A percentile compares a stretch with the other conserved stretches of the same genome.
phyloP scores from a whole-genome alignment of 2,113 vertebrate genomes.

The Pogonocichla stellata region DNA sequence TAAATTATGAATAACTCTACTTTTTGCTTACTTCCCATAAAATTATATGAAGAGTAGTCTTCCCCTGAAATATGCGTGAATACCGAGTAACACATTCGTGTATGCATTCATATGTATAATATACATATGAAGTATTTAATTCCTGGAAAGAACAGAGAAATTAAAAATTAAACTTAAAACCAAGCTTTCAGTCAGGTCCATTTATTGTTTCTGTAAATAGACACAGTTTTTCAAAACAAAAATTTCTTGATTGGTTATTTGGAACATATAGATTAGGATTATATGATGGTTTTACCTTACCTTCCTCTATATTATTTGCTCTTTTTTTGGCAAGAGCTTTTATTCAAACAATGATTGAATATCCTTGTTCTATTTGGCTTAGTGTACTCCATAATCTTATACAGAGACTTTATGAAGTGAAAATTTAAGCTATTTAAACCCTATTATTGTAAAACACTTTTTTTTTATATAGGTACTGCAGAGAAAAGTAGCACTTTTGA shows the following conservation, averaged over 20 bases:
- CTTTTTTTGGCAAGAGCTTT: background rate
- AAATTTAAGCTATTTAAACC: background rate
- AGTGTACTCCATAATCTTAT: background rate
- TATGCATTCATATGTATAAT: background rate
- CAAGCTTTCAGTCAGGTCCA: background rate
- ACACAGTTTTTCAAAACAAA: background rate
- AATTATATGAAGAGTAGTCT: background rate
- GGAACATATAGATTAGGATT: background rate
- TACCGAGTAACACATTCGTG: accelerated
- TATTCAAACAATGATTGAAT: background rate
- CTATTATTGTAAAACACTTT: background rate
- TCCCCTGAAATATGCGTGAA: background rate
- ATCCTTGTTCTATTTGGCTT: background rate
- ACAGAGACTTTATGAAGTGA: background rate
- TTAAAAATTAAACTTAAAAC: background rate
- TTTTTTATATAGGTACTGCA: background rate
- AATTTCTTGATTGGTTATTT: background rate
- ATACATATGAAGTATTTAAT: background rate
- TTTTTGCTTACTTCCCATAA: background rate
- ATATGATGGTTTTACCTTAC: background rate
- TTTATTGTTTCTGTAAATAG: background rate
- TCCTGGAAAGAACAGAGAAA: background rate
- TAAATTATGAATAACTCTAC: background rate
- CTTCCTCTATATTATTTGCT: background rate
- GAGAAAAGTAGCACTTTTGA: background rate